Evolutionary conservation across 2,888 invertebrate species (phyloP).

Genomic region (Sepioteuthis lessoniana): DNA sequence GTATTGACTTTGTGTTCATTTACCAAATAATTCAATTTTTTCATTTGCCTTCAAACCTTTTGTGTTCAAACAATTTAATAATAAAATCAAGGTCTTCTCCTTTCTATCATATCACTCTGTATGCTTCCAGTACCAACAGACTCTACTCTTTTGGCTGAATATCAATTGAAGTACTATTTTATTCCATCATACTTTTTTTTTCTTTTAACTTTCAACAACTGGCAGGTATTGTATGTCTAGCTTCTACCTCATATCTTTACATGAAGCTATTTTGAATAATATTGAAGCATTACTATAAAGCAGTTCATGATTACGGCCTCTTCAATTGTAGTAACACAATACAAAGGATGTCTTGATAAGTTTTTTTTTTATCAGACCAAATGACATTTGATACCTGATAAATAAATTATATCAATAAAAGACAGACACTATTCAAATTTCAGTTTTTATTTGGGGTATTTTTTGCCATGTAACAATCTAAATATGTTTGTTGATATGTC

Average conservation of each 20-base stretch:
- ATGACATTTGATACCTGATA: not conserved
- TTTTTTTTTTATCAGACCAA: not conserved
- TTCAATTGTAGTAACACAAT: not conserved
- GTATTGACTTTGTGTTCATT: not conserved
- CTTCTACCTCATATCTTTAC: not conserved
- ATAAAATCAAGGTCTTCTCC: not conserved
- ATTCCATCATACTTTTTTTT: not conserved
- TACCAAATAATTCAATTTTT: conserved; percentile 33
- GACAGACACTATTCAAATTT: not conserved
- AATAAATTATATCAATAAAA: not conserved
- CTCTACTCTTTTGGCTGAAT: not conserved
- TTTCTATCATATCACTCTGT: not conserved
- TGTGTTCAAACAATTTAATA: conserved; percentile 23
- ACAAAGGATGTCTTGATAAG: not conserved
- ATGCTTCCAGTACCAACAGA: not conserved
- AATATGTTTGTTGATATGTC: not conserved
- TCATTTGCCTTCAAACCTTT: not conserved
- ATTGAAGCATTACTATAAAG: not conserved
- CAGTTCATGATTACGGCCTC: not conserved
- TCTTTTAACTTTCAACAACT: not conserved
- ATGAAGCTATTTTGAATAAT: not conserved
- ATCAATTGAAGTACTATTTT: not conserved
- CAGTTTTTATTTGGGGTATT: not conserved
- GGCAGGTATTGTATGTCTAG: not conserved
- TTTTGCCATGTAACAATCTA: not conserved